Evolutionary conservation across 2,888 invertebrate species (phyloP), one percentile per base, ranked within the genome.

Genomic region (Adelognathus sp.): DNA sequence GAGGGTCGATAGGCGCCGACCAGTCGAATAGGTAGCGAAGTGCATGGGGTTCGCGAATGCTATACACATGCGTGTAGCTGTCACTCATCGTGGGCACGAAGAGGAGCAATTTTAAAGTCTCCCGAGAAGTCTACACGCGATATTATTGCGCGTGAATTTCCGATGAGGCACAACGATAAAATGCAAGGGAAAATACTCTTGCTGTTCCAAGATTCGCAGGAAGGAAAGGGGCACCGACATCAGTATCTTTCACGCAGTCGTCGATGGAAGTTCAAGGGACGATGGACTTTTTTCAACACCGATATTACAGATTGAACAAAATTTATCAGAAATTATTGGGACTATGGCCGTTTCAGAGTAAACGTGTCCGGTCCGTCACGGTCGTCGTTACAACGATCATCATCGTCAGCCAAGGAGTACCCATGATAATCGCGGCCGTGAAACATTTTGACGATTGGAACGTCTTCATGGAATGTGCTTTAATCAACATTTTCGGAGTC

Each of bases 341-440:
- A 7, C 44, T 27, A 41, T 61, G 61, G 41, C 61, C 61, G 39
- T 21, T 41, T 9, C 61, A 61, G 16, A 61, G 7, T 41, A n/a
- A 3, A 5, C 36, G 18, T n/a, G 36, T 6, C 9, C 33, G 36
- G 5, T 33, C 1, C 5, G 1, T 58, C 1, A n/a, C 18, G 1
- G 4, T 58, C 36, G 21, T 1, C 2, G 6, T 18, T n/a, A 1
- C n/a, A 24, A 9, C 36, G 6, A n/a, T 21, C 1, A 36, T 31
- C 21, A 9, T 1, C n/a, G n/a, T 11, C 7, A 36, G 14, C 11
- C 21, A 18, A 9, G 4, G 33, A 11, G 4, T 16, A 11, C 36
- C 58, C n/a, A 9, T 9, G 7, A 5, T 21, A n/a, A 33, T 39
- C 2, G 58, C 58, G 3, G 1, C n/a, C 18, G 58, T 36, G 21